Base-by-base conservation (phyloP, 2,888 invertebrate genomes). In the Polyommatus icarus region DNA sequence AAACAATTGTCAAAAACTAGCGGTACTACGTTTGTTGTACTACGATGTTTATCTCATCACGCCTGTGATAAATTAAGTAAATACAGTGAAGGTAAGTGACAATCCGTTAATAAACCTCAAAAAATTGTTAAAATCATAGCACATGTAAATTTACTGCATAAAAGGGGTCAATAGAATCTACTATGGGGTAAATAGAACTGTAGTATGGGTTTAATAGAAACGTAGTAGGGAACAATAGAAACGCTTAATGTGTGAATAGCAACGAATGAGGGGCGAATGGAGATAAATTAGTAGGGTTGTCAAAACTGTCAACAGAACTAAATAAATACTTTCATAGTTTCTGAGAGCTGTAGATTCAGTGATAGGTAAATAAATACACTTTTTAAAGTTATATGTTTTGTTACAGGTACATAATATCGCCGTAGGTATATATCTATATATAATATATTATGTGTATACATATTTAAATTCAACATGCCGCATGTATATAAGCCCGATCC, bases 151-250 rank as follows among this genome's bases (percentile, higher is more conserved):
- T 36, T 36, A 36, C 50, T 15, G 50, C 50, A 46, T 76, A 76
- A 57, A 76, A 76, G 76, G 76, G 76, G 24, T 57, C 57, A 76
- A 76, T 76, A 76, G 76, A 76, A 76, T 76, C 59, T 76, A 57
- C 54, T 54, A 18, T 29, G 5, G 76, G 76, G 32, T 76, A 32
- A 76, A 76, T 59, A 57, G 76, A 57, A 76, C 76, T 36, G 76
- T 54, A 76, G 40, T 76, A 76, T 76, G 76, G 40, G 76, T 76
- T 76, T 67, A 67, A 61, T 76, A n/a, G 76, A 40, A 76, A 71
- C 76, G 15, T 76, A 71, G 18, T 67, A 61, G 67, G 46, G 40
- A 61, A 76, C 40, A 76, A 76, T 76, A 76, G 61, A 76, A 76
- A 76, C 46, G 67, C 40, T n/a, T 76, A 40, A 18, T 40, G 40